A percentile compares a stretch with the other conserved stretches of the same genome.
Evolutionary conservation across 2,797 vertebrate genomes (phyloP).

Genomic region (Lindbergichthys nudifrons): DNA sequence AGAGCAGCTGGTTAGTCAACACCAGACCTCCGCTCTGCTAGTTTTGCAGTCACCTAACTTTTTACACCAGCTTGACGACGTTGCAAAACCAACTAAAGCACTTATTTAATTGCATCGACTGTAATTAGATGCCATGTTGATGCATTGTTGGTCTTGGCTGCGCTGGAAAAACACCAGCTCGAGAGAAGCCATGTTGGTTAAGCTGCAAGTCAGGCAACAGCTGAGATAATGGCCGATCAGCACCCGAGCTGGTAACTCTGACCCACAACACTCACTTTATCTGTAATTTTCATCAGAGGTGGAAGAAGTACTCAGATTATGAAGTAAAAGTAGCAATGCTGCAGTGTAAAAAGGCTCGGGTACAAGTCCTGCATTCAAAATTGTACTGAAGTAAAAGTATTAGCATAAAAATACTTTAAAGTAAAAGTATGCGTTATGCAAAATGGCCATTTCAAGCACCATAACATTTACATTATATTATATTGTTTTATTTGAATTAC

Average conservation of each 20-base stretch:
- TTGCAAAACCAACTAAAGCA: neutral
- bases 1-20: conserved; percentile 3
- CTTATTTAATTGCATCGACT: neutral
- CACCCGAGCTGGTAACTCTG: conserved; percentile 71
- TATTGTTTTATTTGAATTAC: too few relatives aligned
- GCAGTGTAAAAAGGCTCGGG: too few relatives aligned
- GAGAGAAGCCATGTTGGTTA: conserved; percentile 81
- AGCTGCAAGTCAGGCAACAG: conserved; percentile 78
- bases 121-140: neutral
- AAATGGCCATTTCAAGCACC: too few relatives aligned
- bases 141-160: conserved; percentile 14
- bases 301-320: too few relatives aligned
- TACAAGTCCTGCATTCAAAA: too few relatives aligned
- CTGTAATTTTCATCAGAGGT: neutral
- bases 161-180: conserved; percentile 48
- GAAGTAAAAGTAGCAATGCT: too few relatives aligned
- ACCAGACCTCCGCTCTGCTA: conserved; percentile 17
- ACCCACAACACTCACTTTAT: conserved; percentile 56
- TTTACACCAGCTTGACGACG: neutral
- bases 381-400: too few relatives aligned
- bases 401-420: too few relatives aligned
- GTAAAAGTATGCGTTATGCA: too few relatives aligned
- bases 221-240: conserved; percentile 84
- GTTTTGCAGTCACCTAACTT: conserved; percentile 39
- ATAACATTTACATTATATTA: too few relatives aligned